Evolutionary conservation across 2,113 vertebrate genomes (phyloP), one percentile per base, ranked within the genome.

Genomic region (Cyprinodon tularosa): DNA sequence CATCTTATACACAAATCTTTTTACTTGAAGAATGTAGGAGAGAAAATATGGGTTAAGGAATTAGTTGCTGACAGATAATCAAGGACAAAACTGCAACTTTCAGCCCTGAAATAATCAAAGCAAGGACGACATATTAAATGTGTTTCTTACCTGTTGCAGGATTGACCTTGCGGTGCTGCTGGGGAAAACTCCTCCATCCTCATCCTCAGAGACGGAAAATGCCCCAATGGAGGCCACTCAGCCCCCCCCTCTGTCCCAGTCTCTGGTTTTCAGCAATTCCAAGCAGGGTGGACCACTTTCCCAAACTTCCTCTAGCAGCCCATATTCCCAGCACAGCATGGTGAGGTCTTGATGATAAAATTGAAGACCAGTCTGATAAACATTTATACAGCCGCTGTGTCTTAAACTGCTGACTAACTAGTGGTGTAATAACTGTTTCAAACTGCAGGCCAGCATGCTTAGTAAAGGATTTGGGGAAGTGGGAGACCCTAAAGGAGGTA

Each of bases 191-290:
- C 97, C 98, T 0, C 95, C 96, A 15, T 94, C 96, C 67, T 96
- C 96, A 78, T 96, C 97, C 15, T 92, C 97, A 67, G 97, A 98
- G 94, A 96, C 94, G 11, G 98, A 99, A 84, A 91, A 95, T 0
- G 78, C 95, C 72, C 93, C 91, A 66, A 88, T 96, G 93, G 96
- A 98, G 78, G 86, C 95, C 14, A 78, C 94, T 74, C 96, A 97
- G 93, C 96, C 97, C 36, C 89, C 96, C 38, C 92, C 97, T 66
- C 90, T 98, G 85, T 94, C 96, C 4, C 97, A 98, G 89, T 97
- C 97, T 3, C 92, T 99, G 93, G 97, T 99, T 81, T 99, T 98
- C 92, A 99, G 96, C 94, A 99, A 97, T 85, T 98, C 98, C 70
- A 99, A 99, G 92, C 98, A 99, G 93, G 94, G 90, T 29, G 83